Conservation (phyloP, 2,888 invertebrate genomes). For the Parnassius smintheus region DNA sequence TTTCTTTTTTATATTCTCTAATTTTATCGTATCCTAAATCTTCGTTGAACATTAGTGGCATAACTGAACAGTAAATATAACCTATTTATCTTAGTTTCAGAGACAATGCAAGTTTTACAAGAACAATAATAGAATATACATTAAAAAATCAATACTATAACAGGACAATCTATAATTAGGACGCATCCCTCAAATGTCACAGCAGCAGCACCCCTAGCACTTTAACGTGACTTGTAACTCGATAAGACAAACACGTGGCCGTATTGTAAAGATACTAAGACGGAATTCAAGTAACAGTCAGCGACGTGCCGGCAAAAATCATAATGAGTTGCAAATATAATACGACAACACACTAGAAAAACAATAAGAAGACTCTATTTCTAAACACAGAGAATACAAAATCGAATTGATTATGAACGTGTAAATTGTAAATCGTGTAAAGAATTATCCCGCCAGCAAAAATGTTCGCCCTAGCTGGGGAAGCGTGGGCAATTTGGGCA, state of each 20-base stretch:
- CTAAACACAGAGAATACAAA: constrained; percentile 32
- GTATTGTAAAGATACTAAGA: constrained; percentile 38
- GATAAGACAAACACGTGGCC: constrained; percentile 6
- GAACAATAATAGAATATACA: constrained; percentile 46
- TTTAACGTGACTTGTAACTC: constrained; percentile 15
- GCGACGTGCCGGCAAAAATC: constrained; percentile 35
- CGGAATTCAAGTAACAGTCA: constrained; percentile 38
- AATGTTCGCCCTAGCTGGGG: constrained; percentile 59
- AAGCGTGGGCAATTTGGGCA: constrained; percentile 75
- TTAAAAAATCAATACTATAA: constrained; percentile 73
- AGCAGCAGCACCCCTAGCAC: constrained; percentile 40
- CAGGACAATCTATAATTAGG: constrained; percentile 73
- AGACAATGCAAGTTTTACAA: neutral
- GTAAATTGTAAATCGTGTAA: constrained; percentile 38
- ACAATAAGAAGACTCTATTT: constrained; percentile 12
- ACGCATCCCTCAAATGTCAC: constrained; percentile 76
- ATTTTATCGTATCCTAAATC: no score
- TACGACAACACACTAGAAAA: constrained; percentile 9
- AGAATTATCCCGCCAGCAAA: constrained; percentile 54
- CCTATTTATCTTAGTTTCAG: neutral
- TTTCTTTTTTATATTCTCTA: no score
- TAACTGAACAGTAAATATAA: no score
- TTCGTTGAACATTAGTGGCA: no score
- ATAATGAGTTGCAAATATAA: constrained; percentile 40
- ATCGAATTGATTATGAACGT: constrained; percentile 35